Evolutionary conservation across 1,140 invertebrate genomes (phyloP).

Genomic region (Listronotus oregonensis): DNA sequence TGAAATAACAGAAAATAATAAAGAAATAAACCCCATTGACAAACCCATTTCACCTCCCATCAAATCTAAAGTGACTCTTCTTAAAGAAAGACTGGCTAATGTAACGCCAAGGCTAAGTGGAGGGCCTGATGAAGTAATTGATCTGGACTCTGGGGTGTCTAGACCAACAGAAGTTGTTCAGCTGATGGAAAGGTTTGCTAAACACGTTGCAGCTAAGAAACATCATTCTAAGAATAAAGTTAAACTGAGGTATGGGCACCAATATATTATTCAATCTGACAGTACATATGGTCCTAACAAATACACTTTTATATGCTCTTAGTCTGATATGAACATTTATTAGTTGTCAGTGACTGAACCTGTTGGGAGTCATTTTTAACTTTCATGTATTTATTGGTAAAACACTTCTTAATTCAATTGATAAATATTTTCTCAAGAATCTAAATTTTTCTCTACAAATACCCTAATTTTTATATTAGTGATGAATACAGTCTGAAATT

Average conservation of each 20-base stretch:
- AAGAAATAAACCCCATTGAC: neutral
- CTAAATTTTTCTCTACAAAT: too few relatives aligned
- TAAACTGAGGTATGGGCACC: slow-evolving; percentile 53
- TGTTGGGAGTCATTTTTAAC: neutral
- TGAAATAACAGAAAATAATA: slow-evolving; percentile 5
- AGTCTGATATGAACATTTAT: too few relatives aligned
- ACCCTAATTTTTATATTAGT: too few relatives aligned
- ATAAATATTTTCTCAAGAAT: too few relatives aligned
- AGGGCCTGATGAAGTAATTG: slow-evolving; percentile 64
- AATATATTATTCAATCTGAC: too few relatives aligned
- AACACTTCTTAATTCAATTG: too few relatives aligned
- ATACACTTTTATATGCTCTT: too few relatives aligned
- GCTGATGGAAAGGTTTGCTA: slow-evolving; percentile 66
- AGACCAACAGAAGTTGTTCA: slow-evolving; percentile 61
- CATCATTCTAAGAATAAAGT: slow-evolving; percentile 53
- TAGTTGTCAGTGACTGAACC: neutral
- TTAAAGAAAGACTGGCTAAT: slow-evolving; percentile 47
- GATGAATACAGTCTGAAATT: too few relatives aligned
- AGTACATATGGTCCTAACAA: too few relatives aligned
- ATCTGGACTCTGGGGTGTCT: slow-evolving; percentile 57
- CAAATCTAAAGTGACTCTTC: slow-evolving; percentile 40
- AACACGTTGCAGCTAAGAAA: slow-evolving; percentile 62
- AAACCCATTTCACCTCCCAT: slow-evolving; percentile 5
- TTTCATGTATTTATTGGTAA: too few relatives aligned
- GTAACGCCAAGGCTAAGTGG: slow-evolving; percentile 62